Evolutionary conservation across 1,140 invertebrate genomes (phyloP).

Genomic region (Eumeta japonica): DNA sequence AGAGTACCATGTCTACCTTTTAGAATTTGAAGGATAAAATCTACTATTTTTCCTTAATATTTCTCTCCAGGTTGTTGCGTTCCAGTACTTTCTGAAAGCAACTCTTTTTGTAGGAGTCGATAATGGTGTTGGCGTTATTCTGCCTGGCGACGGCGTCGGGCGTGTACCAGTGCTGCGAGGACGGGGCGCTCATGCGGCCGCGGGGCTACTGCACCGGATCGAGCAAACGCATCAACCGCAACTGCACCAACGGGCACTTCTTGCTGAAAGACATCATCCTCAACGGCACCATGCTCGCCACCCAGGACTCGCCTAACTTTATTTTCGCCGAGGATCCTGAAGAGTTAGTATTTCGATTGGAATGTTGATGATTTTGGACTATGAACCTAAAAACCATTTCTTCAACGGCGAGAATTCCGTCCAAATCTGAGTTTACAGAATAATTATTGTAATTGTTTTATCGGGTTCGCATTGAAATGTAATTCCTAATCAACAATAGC

Average conservation of each 20-base stretch:
- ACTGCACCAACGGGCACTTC: conserved; percentile 30
- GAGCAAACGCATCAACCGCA: conserved; percentile 10
- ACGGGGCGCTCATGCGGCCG: conserved; percentile 15
- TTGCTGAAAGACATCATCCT: conserved; percentile 31
- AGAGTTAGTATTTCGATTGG: conserved; percentile 36
- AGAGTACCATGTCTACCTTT: too few species aligned
- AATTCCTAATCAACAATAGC: too few species aligned
- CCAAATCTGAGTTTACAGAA: too few species aligned
- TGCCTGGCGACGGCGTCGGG: conserved; percentile 16
- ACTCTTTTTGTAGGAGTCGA: conserved; percentile 21
- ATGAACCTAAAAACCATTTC: too few species aligned
- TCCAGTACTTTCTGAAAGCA: too few species aligned
- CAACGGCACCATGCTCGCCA: conserved; percentile 32
- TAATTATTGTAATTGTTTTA: too few species aligned
- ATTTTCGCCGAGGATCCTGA: conserved; percentile 34
- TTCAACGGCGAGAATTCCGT: too few species aligned
- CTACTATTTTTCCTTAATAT: too few species aligned
- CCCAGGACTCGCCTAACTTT: conserved; percentile 30
- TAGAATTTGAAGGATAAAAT: too few species aligned
- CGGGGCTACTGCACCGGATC: conserved; percentile 21
- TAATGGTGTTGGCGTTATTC: conserved; percentile 22
- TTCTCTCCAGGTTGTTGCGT: too few species aligned
- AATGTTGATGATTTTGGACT: too few species aligned
- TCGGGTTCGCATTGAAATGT: too few species aligned
- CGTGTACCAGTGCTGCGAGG: conserved; percentile 25